phyloP scores from a whole-genome alignment of 2,113 vertebrate genomes.

The Carettochelys insculpta region DNA sequence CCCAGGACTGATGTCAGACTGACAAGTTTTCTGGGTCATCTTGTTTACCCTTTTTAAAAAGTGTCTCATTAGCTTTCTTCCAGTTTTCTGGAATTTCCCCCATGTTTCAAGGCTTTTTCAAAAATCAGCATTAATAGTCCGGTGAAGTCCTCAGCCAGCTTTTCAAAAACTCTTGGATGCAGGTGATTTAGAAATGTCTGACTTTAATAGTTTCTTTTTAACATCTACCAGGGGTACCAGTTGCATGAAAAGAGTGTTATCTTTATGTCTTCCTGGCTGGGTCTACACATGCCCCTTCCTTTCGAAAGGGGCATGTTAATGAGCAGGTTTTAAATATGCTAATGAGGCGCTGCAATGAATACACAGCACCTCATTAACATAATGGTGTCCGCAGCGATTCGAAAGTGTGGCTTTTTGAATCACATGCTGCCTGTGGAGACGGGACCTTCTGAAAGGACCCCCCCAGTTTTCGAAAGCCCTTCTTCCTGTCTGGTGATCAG shows the following conservation, averaged over 20 bases:
- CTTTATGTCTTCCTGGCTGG: neutral
- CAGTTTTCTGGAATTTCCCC: neutral
- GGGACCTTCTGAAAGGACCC: no score
- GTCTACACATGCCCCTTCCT: no score
- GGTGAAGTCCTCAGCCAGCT: neutral
- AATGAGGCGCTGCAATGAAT: no score
- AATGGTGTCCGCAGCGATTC: no score
- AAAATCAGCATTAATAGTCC: neutral
- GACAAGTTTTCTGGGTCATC: neutral
- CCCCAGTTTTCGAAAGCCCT: no score
- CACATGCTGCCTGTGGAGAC: no score
- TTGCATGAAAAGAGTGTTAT: neutral
- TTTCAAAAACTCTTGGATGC: neutral
- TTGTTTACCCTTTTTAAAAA: neutral
- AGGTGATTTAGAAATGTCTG: neutral
- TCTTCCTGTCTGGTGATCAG: no score
- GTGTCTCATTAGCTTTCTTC: neutral
- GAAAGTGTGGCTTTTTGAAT: no score
- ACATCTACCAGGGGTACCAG: neutral
- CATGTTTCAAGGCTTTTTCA: neutral
- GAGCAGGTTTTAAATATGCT: no score
- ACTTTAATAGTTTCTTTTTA: neutral
- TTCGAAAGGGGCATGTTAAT: no score
- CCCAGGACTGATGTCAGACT: neutral
- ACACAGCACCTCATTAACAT: no score